A percentile compares a stretch with the other conserved stretches of the same genome.
Evolutionary conservation across 2,888 invertebrate genomes (phyloP).

Genomic region (Apodemia duryi): DNA sequence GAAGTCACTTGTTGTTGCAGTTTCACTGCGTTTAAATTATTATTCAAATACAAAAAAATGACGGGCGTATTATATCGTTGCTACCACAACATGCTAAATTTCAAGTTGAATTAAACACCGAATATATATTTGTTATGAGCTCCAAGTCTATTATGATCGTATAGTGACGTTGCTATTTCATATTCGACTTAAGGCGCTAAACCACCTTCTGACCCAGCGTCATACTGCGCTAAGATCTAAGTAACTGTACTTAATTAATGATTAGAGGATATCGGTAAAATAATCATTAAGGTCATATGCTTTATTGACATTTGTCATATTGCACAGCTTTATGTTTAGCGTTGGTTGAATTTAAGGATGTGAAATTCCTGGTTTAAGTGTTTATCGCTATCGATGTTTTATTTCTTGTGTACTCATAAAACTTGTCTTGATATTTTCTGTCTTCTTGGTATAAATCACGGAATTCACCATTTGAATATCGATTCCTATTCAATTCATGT

Average conservation of each 20-base stretch:
- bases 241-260: conserved; percentile 7
- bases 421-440: neutral
- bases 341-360: neutral
- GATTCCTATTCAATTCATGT: neutral
- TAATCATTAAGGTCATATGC: conserved; percentile 2
- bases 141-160: conserved; percentile 32
- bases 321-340: neutral
- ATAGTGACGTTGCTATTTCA: conserved; percentile 44
- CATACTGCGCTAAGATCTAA: neutral
- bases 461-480: conserved; percentile 6
- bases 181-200: conserved; percentile 15
- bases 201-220: conserved; percentile 7
- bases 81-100: too few relatives aligned
- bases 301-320: conserved; percentile 1
- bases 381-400: too few relatives aligned
- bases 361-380: neutral
- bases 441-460: neutral
- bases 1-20: too few relatives aligned
- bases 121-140: neutral
- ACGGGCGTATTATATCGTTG: too few relatives aligned
- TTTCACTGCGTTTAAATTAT: too few relatives aligned
- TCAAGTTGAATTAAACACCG: neutral
- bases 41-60: too few relatives aligned
- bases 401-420: too few relatives aligned
- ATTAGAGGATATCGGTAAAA: conserved; percentile 4